These are phyloP conservation scores for Hippopotamus amphibius DNA, from an alignment of 2,113 vertebrate genomes.

Conservation along the genomic window DNA sequence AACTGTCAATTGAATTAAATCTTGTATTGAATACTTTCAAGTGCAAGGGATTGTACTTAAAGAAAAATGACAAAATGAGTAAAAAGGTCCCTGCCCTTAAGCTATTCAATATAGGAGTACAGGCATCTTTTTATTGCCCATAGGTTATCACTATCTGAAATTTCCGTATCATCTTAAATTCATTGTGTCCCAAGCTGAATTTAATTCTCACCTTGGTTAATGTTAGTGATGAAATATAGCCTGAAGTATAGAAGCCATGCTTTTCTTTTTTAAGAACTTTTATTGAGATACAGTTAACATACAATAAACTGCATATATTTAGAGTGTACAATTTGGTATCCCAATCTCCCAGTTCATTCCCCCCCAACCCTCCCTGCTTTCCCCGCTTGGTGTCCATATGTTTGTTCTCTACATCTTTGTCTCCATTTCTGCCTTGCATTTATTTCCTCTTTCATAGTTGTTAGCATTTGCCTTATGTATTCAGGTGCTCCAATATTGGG, in stretches of 20 bases:
- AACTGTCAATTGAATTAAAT: constrained; percentile 58
- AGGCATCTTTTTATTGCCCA: neutral
- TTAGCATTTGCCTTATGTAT: too few relatives aligned
- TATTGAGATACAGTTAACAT: too few relatives aligned
- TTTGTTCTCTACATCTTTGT: too few relatives aligned
- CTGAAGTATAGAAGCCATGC: neutral
- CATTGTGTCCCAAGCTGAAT: neutral
- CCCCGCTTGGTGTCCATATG: too few relatives aligned
- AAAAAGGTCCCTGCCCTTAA: neutral
- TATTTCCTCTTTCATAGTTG: too few relatives aligned
- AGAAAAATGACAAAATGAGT: constrained; percentile 29
- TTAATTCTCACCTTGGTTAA: neutral
- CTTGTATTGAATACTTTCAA: constrained; percentile 30
- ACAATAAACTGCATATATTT: too few relatives aligned
- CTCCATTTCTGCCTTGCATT: too few relatives aligned
- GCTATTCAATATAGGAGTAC: neutral
- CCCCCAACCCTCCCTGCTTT: too few relatives aligned
- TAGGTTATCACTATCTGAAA: neutral
- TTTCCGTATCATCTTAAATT: neutral
- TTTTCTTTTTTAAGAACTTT: too few relatives aligned
- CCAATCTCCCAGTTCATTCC: too few relatives aligned
- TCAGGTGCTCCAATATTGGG: too few relatives aligned
- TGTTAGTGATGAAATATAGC: neutral
- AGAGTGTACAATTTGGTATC: too few relatives aligned
- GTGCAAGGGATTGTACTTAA: neutral